Base-by-base conservation (phyloP, 2,797 vertebrate genomes). In the Notolabrus celidotus region DNA sequence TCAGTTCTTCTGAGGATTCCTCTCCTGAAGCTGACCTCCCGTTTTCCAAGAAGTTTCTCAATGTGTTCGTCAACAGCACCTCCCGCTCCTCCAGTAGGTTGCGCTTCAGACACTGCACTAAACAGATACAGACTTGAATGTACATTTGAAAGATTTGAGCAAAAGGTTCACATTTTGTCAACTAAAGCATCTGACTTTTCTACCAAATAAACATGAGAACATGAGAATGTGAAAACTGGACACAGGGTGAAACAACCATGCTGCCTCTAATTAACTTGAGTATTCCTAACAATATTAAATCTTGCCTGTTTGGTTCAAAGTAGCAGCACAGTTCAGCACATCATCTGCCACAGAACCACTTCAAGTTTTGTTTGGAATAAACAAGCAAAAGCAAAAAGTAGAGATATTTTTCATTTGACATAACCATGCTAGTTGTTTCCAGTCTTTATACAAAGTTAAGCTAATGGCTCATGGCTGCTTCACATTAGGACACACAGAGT, bases 1-100 rank as follows among this genome's bases (percentile, higher is more conserved):
- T 93, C 79, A 94, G 94, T 88, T 97, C 95, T 64, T 95, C 95
- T 0, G 96, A 96, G 85, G 97, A 96, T 79, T 99, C 97, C 1
- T 97, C 97, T 0, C 97, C 96, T 0, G 98, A 98, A 79, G 96
- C 97, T 0, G 97, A 99, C 84, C 92, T 99, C 64, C 97, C 96
- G 10, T 99, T 99, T 91, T 99, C 98, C 80, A 99, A 97, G 92
- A 99, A 99, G 88, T 99, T 99, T 86, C 97, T 99, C 81, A 99
- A 99, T 0, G 97, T 99, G 77, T 99, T 99, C 0, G 97, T 99
- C 89, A 99, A 99, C 92, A 97, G 97, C 90, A 97, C 98, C 2
- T 97, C 98, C 0, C 95, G 97, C 20, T 99, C 98, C 64, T 99
- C 98, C 85, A 99, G 98, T 99, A 74, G 97, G 98, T 95, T 12